Percentiles rank a stretch among this genome's conserved stretches.
Evolutionary conservation across 2,797 vertebrate species (phyloP).

Genomic region (Enteromius fasciolatus): DNA sequence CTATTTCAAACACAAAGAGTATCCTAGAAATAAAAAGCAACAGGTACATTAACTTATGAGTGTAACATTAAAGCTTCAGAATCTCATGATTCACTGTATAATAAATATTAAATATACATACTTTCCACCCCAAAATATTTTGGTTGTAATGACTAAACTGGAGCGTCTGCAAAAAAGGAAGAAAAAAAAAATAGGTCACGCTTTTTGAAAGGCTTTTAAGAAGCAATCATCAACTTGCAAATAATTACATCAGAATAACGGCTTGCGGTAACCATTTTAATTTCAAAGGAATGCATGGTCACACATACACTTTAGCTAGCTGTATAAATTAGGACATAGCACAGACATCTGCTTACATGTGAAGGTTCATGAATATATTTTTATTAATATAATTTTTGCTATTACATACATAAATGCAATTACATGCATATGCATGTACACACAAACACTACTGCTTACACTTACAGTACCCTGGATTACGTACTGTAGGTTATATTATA

Average conservation of each 20-base stretch:
- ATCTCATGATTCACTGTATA: neutral
- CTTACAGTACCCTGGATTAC: neutral
- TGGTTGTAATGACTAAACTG: conserved; percentile 98
- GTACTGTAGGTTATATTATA: neutral
- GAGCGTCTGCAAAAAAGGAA: conserved; percentile 83
- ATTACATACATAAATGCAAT: neutral
- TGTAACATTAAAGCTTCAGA: too few relatives aligned
- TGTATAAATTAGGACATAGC: neutral
- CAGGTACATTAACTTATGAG: neutral
- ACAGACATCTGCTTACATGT: neutral
- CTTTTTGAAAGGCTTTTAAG: conserved; percentile 29
- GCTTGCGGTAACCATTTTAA: conserved; percentile 10
- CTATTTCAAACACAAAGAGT: neutral
- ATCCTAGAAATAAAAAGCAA: neutral
- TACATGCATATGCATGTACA: neutral
- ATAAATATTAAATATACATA: conserved; percentile 75
- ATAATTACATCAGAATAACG: conserved; percentile 30
- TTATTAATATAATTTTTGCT: neutral
- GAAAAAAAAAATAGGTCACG: conserved; percentile 9
- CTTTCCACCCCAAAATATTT: conserved; percentile 99
- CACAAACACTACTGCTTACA: neutral
- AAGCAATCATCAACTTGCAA: conserved; percentile 45
- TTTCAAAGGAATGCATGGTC: conserved; percentile 22
- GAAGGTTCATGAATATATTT: neutral
- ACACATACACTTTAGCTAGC: neutral